Evolutionary conservation across 1,140 invertebrate genomes (phyloP).

Genomic region (Tetragonula clypearis): DNA sequence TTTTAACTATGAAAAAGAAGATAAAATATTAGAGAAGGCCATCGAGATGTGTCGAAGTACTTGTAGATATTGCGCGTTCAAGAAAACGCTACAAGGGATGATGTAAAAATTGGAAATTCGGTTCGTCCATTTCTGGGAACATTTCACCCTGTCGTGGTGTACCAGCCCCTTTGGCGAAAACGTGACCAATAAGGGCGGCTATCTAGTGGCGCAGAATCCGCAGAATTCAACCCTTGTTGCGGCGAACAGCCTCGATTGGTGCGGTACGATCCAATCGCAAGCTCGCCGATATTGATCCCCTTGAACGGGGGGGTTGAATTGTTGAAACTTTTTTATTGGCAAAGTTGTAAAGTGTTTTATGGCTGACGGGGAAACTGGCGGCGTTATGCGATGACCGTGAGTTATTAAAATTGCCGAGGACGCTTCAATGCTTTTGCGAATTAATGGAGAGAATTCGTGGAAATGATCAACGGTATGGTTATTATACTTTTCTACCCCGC

Average conservation of each 20-base stretch:
- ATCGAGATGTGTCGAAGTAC: neutral
- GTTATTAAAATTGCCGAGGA: conserved; percentile 71
- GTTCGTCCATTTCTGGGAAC: conserved; percentile 68
- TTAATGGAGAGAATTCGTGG: conserved; percentile 62
- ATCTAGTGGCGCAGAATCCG: conserved; percentile 73
- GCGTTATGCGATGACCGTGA: conserved; percentile 66
- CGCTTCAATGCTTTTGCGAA: conserved; percentile 63
- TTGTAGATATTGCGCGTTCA: neutral
- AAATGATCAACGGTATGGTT: conserved; percentile 45
- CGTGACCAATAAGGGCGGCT: conserved; percentile 65
- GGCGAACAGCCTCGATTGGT: conserved; percentile 60
- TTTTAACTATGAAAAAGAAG: neutral
- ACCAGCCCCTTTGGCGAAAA: conserved; percentile 70
- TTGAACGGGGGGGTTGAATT: conserved; percentile 48
- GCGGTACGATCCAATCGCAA: conserved; percentile 66
- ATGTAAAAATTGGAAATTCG: conserved; percentile 42
- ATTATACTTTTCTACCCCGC: conserved; percentile 37
- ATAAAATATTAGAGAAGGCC: neutral
- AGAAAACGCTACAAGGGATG: neutral
- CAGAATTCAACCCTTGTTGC: conserved; percentile 61
- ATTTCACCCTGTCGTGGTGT: conserved; percentile 57
- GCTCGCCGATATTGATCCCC: conserved; percentile 70
- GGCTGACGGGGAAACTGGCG: conserved; percentile 58
- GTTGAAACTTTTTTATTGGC: conserved; percentile 74
- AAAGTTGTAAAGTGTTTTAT: conserved; percentile 75